Evolutionary conservation across 2,888 invertebrate species (phyloP).

Genomic region (Steinernema scapterisci): DNA sequence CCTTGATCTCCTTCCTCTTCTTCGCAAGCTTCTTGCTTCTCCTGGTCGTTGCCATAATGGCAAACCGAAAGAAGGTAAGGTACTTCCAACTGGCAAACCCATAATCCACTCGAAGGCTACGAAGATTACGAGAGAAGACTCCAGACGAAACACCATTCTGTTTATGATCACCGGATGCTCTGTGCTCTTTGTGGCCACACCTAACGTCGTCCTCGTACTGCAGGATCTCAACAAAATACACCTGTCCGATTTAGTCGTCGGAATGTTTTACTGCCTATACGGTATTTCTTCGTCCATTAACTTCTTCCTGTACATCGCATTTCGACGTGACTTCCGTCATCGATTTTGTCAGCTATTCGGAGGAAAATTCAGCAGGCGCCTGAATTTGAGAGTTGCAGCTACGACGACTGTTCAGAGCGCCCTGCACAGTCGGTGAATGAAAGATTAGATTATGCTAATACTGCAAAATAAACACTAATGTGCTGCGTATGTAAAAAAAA

Average conservation of each 20-base stretch:
- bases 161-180: constrained; percentile 9
- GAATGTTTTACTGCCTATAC: constrained; percentile 11
- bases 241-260: neutral
- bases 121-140: neutral
- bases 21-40: constrained; percentile 1
- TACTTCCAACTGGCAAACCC: neutral
- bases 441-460: no score
- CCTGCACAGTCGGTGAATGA: neutral
- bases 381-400: neutral
- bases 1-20: constrained; percentile 9
- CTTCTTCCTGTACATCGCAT: constrained; percentile 14
- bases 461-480: no score
- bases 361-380: neutral
- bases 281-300: neutral
- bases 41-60: neutral
- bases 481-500: no score
- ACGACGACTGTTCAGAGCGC: neutral
- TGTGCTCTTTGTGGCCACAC: constrained; percentile 6
- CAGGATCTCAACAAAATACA: neutral
- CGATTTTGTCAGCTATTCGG: neutral
- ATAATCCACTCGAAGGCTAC: neutral
- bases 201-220: constrained; percentile 18
- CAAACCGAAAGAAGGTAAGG: neutral
- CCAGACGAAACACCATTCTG: neutral
- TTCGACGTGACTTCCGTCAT: constrained; percentile 4